Evolutionary conservation across 2,888 invertebrate species (phyloP).

Genomic region (Nasonia oneida): DNA sequence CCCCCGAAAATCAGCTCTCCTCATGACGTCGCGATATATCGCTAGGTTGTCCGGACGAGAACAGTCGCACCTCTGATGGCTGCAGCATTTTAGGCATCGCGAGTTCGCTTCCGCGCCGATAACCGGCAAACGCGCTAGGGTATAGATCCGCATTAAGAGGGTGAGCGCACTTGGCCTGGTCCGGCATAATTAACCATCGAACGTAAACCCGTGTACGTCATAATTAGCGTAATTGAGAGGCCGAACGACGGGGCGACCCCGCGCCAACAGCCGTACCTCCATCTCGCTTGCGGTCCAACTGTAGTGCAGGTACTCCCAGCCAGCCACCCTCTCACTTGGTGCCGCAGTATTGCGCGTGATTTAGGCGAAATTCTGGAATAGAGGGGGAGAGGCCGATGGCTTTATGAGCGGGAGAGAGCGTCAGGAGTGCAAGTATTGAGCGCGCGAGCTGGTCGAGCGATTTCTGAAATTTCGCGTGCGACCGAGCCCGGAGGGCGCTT

Average conservation of each 20-base stretch:
- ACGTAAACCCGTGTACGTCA: constrained; percentile 62
- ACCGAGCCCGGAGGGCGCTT: constrained; percentile 23
- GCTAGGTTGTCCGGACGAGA: constrained; percentile 51
- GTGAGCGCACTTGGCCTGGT: constrained; percentile 1
- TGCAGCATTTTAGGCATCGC: not conserved
- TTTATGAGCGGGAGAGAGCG: constrained; percentile 73
- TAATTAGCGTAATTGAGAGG: constrained; percentile 64
- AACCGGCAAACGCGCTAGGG: not conserved
- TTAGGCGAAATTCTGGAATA: constrained; percentile 60
- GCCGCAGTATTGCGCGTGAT: constrained; percentile 55
- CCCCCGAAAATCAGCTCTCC: not conserved
- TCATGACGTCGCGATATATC: constrained; percentile 55
- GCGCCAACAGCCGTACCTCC: not conserved
- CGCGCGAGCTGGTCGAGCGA: not conserved
- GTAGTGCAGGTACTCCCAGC: not conserved
- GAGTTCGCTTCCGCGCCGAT: not conserved
- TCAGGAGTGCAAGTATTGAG: not conserved
- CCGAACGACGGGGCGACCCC: constrained; percentile 24
- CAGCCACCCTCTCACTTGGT: not conserved
- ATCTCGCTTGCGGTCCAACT: not conserved
- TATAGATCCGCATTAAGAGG: constrained; percentile 42
- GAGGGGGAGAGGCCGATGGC: constrained; percentile 83
- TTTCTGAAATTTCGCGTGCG: constrained; percentile 36
- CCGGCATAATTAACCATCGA: constrained; percentile 62
- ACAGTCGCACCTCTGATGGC: not conserved